phyloP scores from a whole-genome alignment of 2,113 vertebrate genomes.

The Lutjanus erythropterus region DNA sequence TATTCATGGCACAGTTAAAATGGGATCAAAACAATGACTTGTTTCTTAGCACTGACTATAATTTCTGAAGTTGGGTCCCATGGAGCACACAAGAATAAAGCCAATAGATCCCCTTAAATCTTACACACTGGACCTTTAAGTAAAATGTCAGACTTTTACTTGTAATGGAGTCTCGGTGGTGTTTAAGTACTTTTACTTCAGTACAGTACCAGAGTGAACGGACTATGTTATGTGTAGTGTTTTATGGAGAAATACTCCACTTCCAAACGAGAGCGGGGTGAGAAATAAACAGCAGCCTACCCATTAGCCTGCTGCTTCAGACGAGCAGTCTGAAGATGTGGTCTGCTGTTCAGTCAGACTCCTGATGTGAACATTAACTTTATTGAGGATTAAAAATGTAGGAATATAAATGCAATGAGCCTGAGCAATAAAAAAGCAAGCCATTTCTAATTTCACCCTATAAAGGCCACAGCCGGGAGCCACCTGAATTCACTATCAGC shows the following conservation, averaged over 20 bases:
- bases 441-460: constrained; percentile 27
- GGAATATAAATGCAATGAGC: constrained; percentile 36
- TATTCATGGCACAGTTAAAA: too few species aligned
- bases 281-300: constrained; percentile 7
- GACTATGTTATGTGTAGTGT: neutral
- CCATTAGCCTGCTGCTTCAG: constrained; percentile 37
- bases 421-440: constrained; percentile 31
- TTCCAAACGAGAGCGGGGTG: neutral
- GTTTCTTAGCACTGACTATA: too few species aligned
- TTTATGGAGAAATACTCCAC: neutral
- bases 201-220: neutral
- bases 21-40: too few species aligned
- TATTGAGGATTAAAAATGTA: constrained; percentile 46
- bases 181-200: neutral
- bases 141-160: neutral
- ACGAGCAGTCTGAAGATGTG: constrained; percentile 29
- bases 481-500: constrained; percentile 27
- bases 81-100: too few species aligned
- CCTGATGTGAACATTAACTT: constrained; percentile 51
- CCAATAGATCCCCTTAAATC: too few species aligned
- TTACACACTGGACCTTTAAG: too few species aligned
- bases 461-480: constrained; percentile 34
- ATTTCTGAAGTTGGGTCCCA: too few species aligned
- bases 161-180: neutral
- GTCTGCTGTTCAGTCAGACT: constrained; percentile 18